A percentile compares a stretch with the other conserved stretches of the same genome.
Conservation (phyloP, 2,113 vertebrate species). For the Macroglossus sobrinus region DNA sequence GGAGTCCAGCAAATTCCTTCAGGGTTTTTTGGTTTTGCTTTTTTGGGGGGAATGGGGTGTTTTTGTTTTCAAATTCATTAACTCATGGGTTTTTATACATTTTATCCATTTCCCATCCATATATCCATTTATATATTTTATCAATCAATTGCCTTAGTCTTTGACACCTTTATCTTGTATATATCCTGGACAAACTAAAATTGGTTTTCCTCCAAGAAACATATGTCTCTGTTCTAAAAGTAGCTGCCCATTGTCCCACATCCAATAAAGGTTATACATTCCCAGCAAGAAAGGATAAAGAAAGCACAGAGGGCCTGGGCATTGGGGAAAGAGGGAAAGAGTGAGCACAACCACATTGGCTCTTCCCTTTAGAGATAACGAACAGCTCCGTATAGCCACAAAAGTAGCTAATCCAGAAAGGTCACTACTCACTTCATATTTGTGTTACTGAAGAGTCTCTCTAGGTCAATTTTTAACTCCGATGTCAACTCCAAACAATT, state of each 20-base stretch:
- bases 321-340: neutral
- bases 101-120: neutral
- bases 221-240: neutral
- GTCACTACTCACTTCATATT: neutral
- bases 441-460: slow-evolving; percentile 1
- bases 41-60: fast-evolving
- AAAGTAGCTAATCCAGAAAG: neutral
- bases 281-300: neutral
- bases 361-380: neutral
- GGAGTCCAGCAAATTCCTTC: neutral
- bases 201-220: neutral
- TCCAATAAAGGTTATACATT: neutral
- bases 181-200: slow-evolving; percentile 17
- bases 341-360: neutral
- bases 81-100: neutral
- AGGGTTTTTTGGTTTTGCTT: neutral
- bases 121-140: too few species aligned
- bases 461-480: neutral
- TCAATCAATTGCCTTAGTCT: neutral
- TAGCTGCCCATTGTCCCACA: neutral
- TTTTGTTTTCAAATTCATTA: neutral
- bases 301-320: neutral
- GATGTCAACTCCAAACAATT: neutral
- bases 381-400: neutral
- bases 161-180: neutral